Evolutionary conservation across 2,113 vertebrate genomes (phyloP), one percentile per base, ranked within the genome.

Genomic region (Axis porcinus): DNA sequence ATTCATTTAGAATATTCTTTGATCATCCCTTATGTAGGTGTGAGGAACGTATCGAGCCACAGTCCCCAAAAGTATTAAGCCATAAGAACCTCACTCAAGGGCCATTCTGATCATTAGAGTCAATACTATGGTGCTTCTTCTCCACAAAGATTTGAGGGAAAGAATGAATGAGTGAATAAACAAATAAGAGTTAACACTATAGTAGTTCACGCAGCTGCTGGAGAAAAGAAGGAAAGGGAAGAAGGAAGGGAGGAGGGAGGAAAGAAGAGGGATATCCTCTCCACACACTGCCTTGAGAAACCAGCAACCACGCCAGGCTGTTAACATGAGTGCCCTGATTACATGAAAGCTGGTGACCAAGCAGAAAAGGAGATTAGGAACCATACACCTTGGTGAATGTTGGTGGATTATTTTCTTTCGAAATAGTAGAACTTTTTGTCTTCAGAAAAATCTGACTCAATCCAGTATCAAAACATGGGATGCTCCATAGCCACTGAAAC

Each of bases 381-480:
- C 23, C 57, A 33, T 13, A 79, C 17, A 85, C 60, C 17, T 82
- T 52, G 36, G 55, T 85, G 27, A 57, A 82, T 89, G 45, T 43
- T 85, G 36, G 57, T 40, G 33, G 79, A 57, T 27, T n/a, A 21
- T 93, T 95, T 95, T 81, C 30, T 95, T 87, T 76, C 55, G 30
- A 82, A 10, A 52, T 79, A 93, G 30, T n/a, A 67, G 85, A 79
- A 33, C 8, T 50, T 96, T 76, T 50, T 78, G 64, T 81, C 57
- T 90, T 86, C 3, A 57, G 45, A 85, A 84, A 97, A 89, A 90
- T 74, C 64, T 84, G 19, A 83, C n/a, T 86, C 67, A 93, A 92
- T 76, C 60, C 21, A 85, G 9, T 55, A 91, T 70, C 47, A 89
- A 82, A 86, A 93, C 28, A 21, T 17, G n/a, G 40, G 33, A 6